These are phyloP conservation scores for Ptilonorhynchus violaceus DNA, from an alignment of 2,113 vertebrate genomes.

Conservation along the genomic window DNA sequence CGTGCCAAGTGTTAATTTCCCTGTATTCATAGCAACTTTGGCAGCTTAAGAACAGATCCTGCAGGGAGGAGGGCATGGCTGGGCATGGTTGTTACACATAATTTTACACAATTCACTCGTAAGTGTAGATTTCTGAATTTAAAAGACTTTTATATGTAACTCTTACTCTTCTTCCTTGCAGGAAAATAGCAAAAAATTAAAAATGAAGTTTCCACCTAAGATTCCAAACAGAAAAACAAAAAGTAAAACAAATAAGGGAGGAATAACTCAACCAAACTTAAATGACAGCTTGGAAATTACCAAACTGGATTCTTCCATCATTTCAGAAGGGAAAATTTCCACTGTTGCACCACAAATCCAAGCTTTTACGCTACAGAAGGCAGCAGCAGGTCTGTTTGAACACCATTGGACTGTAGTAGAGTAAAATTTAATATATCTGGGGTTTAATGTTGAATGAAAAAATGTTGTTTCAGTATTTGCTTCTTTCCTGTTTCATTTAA, in stretches of 20 bases:
- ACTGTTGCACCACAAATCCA: conserved; percentile 88
- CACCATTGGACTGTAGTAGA: background rate
- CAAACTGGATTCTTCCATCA: conserved; percentile 89
- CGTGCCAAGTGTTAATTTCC: rapidly evolving
- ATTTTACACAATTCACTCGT: background rate
- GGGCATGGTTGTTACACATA: rapidly evolving
- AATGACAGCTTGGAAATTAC: conserved; percentile 96
- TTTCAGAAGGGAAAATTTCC: conserved; percentile 86
- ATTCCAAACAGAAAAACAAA: conserved; percentile 98
- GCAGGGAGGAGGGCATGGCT: background rate
- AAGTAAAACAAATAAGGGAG: conserved; percentile 92
- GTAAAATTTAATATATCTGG: background rate
- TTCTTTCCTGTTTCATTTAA: background rate
- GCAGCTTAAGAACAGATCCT: background rate
- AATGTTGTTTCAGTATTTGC: background rate
- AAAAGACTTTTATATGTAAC: background rate
- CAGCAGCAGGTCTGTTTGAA: conserved; percentile 87
- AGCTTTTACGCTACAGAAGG: conserved; percentile 88
- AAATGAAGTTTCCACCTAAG: conserved; percentile 99
- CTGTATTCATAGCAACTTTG: rapidly evolving
- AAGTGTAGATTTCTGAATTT: background rate
- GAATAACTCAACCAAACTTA: conserved; percentile 89
- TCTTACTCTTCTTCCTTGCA: conserved; percentile 55
- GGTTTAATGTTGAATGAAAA: background rate
- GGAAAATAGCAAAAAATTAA: conserved; percentile 99